Evolutionary conservation across 2,113 vertebrate species (phyloP), one percentile per base, ranked within the genome.

Genomic region (Paralichthys olivaceus): DNA sequence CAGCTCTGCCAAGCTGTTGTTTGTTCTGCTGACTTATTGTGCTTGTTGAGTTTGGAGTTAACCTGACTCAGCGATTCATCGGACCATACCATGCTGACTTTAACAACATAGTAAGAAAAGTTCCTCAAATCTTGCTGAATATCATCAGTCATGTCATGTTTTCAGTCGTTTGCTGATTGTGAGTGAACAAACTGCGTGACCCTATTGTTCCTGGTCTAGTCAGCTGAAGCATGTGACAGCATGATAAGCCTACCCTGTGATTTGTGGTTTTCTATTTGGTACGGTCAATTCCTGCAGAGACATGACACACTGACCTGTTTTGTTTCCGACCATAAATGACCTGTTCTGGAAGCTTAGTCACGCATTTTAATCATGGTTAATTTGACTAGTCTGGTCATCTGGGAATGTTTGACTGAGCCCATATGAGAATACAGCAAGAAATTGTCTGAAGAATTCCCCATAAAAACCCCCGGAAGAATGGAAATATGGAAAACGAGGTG

Each of bases 151-250:
- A 17, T 55, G 20, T 45, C 4, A 22, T 7, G 54, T 23, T 7
- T 20, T 40, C 1, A 53, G 59, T 70, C 12, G 11, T 28, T 61
- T 78, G 49, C 63, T 20, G n/a, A 20, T 19, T 55, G 43, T 61
- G n/a, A 1, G 5, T 4, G 19, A 62, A 49, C 8, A 56, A 51
- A 62, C 58, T 19, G 40, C 37, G 22, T 55, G 60, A 77, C 51
- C 60, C 17, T 2, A 3, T 67, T 79, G 29, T 57, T 20, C 23
- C 62, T 53, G 47, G 22, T 58, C 65, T 11, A 20, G 58, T 26
- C 0, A 62, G 70, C 59, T 29, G 0, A 63, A 62, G 17, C 81
- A 84, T 76, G 84, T 92, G 88, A 91, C 65, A 19, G 22, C 22
- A 1, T 58, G 75, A 84, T 70, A 62, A 72, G 47, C 19, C 70